These are phyloP conservation scores for Alouatta palliata DNA, from an alignment of 2,113 vertebrate genomes.

Conservation along the genomic window DNA sequence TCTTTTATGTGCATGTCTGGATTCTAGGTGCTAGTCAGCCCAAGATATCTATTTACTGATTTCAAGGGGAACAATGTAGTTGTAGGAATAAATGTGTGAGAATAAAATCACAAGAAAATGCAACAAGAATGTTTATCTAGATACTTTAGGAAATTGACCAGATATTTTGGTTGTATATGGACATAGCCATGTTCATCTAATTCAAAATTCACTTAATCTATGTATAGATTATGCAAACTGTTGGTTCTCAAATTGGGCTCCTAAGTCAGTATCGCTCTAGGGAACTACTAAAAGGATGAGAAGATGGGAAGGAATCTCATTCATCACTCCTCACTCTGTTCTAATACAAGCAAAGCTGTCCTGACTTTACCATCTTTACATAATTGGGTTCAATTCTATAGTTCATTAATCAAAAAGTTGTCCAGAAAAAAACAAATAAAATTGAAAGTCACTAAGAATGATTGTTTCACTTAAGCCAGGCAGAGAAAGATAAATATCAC, in stretches of 20 bases:
- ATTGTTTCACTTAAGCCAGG: background rate
- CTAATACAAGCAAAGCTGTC: background rate
- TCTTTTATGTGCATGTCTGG: background rate
- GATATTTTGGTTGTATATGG: background rate
- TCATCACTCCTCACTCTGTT: background rate
- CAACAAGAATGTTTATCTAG: background rate
- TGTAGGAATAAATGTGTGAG: background rate
- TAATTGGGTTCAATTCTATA: background rate
- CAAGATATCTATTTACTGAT: background rate
- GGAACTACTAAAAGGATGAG: background rate
- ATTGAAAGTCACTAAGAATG: background rate
- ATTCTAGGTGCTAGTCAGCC: background rate
- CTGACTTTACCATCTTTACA: background rate
- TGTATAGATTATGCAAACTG: background rate
- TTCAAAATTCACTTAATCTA: background rate
- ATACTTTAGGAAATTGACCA: background rate
- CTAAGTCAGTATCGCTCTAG: background rate
- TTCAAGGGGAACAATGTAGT: background rate
- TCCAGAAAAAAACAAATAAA: background rate
- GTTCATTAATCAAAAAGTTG: background rate
- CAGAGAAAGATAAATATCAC: background rate
- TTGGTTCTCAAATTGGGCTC: background rate
- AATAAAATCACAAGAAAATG: background rate
- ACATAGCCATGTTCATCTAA: background rate
- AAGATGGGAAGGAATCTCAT: background rate